These are phyloP conservation scores for Altica lythri DNA, from an alignment of 2,888 invertebrate species.

Conservation along the genomic window DNA sequence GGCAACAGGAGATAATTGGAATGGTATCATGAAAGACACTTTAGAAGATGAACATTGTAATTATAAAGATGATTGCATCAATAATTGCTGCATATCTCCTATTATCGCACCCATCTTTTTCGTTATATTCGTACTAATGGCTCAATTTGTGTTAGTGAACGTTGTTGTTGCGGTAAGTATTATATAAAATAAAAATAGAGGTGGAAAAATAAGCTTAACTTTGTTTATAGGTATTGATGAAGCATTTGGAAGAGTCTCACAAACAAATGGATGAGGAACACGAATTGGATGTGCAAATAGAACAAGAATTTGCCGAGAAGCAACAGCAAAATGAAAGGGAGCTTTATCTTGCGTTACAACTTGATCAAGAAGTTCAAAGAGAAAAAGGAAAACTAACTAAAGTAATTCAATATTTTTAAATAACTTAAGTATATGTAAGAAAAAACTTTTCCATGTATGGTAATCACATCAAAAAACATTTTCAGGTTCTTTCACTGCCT, in stretches of 20 bases:
- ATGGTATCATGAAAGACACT: constrained; percentile 99
- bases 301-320: constrained; percentile 81
- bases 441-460: background rate
- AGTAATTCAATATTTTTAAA: constrained; percentile 39
- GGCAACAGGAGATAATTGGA: constrained; percentile 99
- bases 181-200: background rate
- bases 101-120: constrained; percentile 99
- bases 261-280: constrained; percentile 85
- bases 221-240: constrained; percentile 85
- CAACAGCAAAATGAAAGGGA: constrained; percentile 77
- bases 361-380: constrained; percentile 63
- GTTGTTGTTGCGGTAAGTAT: constrained; percentile 94
- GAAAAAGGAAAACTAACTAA: constrained; percentile 60
- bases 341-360: constrained; percentile 69
- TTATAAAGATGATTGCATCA: constrained; percentile 88
- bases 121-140: constrained; percentile 99
- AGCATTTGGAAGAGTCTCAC: constrained; percentile 98
- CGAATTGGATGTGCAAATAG: constrained; percentile 90
- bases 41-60: constrained; percentile 87
- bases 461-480: constrained; percentile 25
- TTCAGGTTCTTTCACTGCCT: constrained; percentile 75
- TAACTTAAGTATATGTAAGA: too few relatives aligned
- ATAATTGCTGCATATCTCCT: constrained; percentile 96
- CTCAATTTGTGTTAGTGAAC: constrained; percentile 99
- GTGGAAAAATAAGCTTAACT: too few relatives aligned